Percentiles rank a stretch among this genome's conserved stretches.
These are phyloP conservation scores for Torymus aiolomorphi DNA, from an alignment of 2,888 invertebrate genomes.

Conservation along the genomic window DNA sequence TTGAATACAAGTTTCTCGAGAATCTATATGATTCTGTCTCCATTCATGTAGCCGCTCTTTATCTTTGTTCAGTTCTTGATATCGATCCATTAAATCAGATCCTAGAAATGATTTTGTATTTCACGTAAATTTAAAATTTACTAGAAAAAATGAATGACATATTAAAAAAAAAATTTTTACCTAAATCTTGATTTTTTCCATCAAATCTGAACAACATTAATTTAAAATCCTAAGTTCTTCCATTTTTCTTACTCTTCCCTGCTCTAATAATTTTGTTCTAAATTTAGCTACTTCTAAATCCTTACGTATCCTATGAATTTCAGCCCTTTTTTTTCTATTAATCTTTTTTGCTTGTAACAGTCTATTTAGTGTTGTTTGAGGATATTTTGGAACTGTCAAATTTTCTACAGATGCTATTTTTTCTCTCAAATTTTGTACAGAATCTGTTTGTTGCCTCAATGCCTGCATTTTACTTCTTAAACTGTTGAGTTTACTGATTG, in stretches of 20 bases:
- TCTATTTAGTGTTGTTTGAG: conserved; percentile 70
- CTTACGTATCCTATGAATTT: conserved; percentile 81
- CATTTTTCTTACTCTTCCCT: conserved; percentile 83
- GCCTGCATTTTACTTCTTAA: conserved; percentile 78
- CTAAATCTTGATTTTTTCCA: conserved; percentile 83
- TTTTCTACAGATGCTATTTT: conserved; percentile 76
- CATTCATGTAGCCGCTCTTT: too few relatives aligned
- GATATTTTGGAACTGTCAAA: conserved; percentile 68
- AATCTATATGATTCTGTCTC: too few relatives aligned
- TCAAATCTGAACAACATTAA: conserved; percentile 80
- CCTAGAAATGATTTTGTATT: too few relatives aligned
- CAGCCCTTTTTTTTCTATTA: conserved; percentile 81
- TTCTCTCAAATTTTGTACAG: conserved; percentile 76
- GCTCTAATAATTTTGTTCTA: conserved; percentile 82
- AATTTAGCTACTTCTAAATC: conserved; percentile 84
- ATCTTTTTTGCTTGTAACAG: conserved; percentile 77
- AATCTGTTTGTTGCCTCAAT: conserved; percentile 82
- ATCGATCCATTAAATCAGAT: conserved; percentile 82
- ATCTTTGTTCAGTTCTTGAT: too few relatives aligned
- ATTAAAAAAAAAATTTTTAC: conserved; percentile 71
- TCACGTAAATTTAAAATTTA: too few relatives aligned
- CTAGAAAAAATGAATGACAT: too few relatives aligned
- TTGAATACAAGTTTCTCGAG: too few relatives aligned
- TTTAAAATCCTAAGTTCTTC: conserved; percentile 81
- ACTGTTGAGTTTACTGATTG: too few relatives aligned